Percentiles rank a stretch among this genome's conserved stretches.
phyloP scores from a whole-genome alignment of 1,140 invertebrate species.

The Drosophila athabasca region DNA sequence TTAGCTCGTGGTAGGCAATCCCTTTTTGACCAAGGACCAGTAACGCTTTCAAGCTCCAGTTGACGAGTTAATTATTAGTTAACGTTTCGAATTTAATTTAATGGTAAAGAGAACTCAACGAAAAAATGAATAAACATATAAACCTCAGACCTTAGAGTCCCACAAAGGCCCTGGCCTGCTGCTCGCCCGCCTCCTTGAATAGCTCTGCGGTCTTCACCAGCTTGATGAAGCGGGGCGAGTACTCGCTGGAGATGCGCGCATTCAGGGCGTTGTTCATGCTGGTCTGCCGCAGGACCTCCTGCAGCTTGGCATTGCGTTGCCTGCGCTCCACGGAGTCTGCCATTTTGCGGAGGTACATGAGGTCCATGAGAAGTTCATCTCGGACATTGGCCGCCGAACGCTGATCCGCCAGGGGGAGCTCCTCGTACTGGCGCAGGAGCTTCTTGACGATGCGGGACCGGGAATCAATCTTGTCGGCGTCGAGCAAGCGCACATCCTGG shows the following conservation, averaged over 20 bases:
- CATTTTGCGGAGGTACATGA: slow-evolving; percentile 60
- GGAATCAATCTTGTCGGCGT: slow-evolving; percentile 52
- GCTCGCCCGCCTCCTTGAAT: slow-evolving; percentile 56
- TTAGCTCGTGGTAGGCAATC: too few species aligned
- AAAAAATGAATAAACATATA: not conserved
- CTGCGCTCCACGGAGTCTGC: slow-evolving; percentile 35
- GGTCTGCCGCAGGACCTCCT: slow-evolving; percentile 27
- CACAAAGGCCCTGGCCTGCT: slow-evolving; percentile 46
- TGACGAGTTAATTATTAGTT: too few species aligned
- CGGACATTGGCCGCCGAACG: slow-evolving; percentile 24
- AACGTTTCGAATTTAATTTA: not conserved
- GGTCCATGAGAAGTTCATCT: slow-evolving; percentile 66
- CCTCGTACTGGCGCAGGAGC: slow-evolving; percentile 64
- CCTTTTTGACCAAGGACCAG: too few species aligned
- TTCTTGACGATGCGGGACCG: slow-evolving; percentile 72
- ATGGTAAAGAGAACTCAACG: not conserved
- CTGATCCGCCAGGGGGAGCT: slow-evolving; percentile 64
- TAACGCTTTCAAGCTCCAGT: too few species aligned
- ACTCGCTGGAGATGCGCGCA: slow-evolving; percentile 24
- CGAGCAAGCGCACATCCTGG: slow-evolving; percentile 45
- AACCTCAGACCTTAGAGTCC: slow-evolving; percentile 9
- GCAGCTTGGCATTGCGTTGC: slow-evolving; percentile 33
- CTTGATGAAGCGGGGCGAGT: slow-evolving; percentile 59
- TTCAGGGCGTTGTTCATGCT: not conserved
- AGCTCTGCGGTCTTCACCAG: slow-evolving; percentile 62